phyloP scores from a whole-genome alignment of 2,888 invertebrate species.

The Pseudococcus longispinus region DNA sequence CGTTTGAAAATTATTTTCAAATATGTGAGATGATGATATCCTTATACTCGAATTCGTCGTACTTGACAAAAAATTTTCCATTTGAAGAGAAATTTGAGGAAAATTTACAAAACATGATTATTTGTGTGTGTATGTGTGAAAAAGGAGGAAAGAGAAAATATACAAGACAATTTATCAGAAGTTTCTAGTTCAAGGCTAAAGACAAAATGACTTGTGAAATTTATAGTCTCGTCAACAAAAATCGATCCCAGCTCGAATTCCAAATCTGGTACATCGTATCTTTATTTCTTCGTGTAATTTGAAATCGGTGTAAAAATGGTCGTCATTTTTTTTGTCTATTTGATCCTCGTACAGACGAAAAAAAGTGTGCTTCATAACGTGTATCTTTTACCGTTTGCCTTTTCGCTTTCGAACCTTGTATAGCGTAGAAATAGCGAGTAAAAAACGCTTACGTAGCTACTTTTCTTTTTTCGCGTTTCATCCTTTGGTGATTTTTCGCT shows the following conservation, averaged over 20 bases:
- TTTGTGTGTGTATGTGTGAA: too few relatives aligned
- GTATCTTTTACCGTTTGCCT: not conserved
- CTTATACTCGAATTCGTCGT: not conserved
- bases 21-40: not conserved
- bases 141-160: too few relatives aligned
- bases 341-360: not conserved
- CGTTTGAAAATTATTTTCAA: not conserved
- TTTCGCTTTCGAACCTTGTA: not conserved
- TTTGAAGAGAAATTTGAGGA: not conserved
- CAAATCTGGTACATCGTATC: not conserved
- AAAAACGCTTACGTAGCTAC: not conserved
- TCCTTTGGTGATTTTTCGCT: not conserved
- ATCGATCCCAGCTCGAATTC: not conserved
- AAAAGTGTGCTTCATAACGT: not conserved
- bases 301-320: not conserved
- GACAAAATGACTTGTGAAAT: not conserved
- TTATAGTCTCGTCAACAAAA: not conserved
- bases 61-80: not conserved
- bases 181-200: not conserved
- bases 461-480: slow-evolving; percentile 1
- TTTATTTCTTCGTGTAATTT: not conserved
- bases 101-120: not conserved
- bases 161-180: too few relatives aligned
- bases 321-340: not conserved
- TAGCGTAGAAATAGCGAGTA: not conserved